Conservation (phyloP, 1,140 invertebrate species). For the Ridgeia piscesae region DNA sequence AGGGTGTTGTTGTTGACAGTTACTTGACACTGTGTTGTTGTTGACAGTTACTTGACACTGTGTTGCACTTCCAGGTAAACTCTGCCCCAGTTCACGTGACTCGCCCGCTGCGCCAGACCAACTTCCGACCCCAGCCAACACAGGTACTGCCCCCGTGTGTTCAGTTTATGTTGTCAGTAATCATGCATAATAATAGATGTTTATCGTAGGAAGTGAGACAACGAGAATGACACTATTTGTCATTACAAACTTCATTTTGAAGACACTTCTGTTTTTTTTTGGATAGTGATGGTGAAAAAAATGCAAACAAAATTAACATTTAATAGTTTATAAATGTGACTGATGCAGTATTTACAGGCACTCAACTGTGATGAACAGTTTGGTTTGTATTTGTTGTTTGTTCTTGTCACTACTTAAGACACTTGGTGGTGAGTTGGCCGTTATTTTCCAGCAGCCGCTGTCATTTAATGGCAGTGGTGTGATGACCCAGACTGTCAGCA, state of each 20-base stretch:
- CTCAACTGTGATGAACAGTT: no score
- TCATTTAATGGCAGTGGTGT: background rate
- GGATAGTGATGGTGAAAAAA: background rate
- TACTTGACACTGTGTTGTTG: no score
- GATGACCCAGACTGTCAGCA: background rate
- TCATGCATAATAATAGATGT: background rate
- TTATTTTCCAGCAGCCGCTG: background rate
- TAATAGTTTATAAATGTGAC: no score
- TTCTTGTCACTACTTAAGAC: background rate
- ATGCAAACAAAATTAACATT: no score
- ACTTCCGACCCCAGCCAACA: background rate
- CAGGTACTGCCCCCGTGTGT: background rate
- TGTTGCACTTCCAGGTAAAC: background rate
- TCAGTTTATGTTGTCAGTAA: background rate
- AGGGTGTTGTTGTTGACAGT: no score
- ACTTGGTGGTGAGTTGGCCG: background rate
- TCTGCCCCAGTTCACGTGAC: background rate
- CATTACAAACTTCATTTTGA: no score
- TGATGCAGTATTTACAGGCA: no score
- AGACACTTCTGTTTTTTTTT: no score
- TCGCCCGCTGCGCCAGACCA: background rate
- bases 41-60: background rate
- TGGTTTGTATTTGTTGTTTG: no score
- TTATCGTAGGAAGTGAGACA: no score
- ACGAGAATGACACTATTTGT: background rate